Evolutionary conservation across 2,888 invertebrate genomes (phyloP), one percentile per base, ranked within the genome.

Genomic region (Drosophila cracens): DNA sequence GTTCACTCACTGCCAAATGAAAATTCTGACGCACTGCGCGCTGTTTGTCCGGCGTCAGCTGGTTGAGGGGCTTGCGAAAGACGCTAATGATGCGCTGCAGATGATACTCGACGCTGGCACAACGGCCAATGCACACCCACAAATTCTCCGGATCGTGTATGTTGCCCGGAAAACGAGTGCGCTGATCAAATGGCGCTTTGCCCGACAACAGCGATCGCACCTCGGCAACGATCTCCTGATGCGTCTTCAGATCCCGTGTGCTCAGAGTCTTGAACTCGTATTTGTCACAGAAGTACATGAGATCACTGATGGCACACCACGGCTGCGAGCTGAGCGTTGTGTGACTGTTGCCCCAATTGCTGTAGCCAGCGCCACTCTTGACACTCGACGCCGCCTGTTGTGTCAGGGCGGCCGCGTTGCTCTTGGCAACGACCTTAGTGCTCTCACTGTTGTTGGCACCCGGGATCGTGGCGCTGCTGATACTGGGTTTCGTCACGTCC

Each of bases 271-370:
- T 90, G 70, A 89, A 92, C 73, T 92, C 91, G 74, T 92, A 90
- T 79, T 89, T 92, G 80, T 92, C 91, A 68, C 91, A 92, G 67
- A 92, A 92, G 33, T 78, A 79, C 81, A 92, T 92, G 31, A 92
- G 82, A 63, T 92, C 92, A 18, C 90, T 89, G 64, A 92, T 83
- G 51, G 90, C 91, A 49, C 90, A 91, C 92, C 91, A 92, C 5
- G 91, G 74, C 69, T 81, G 86, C 10, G 87, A 75, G 54, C 85
- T 79, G 48, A 92, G 69, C 2, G 85, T 81, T 7, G 83, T 70
- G 61, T 92, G 92, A n/a, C 81, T 82, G 56, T 58, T 90, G 27
- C 74, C 78, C 91, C 91, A 92, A 56, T 92, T 92, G 63, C 74
- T 67, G 59, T 92, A 92, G 46, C 81, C 84, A 1, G 87, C 89